Evolutionary conservation across 2,797 vertebrate species (phyloP), one percentile per base, ranked within the genome.

Genomic region (Coregonus ussuriensis): DNA sequence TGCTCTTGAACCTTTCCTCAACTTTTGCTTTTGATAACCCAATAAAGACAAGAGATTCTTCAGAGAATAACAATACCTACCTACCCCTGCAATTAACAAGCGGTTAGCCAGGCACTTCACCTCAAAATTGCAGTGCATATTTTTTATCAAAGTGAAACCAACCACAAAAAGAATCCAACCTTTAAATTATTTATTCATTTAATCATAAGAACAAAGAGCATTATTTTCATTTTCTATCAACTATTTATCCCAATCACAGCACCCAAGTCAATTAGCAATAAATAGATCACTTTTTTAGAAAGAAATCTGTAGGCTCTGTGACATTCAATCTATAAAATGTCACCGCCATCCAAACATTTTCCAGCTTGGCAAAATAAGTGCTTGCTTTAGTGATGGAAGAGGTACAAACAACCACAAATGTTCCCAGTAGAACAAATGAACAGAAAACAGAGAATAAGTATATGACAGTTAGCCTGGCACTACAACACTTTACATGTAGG

Each of bases 201-300:
- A 35, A 68, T 77, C 82, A 85, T 74, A 83, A 85, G 25, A 25
- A 25, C 74, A 78, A 83, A 83, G 85, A 80, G 80, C 85, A 89
- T 91, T 91, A 85, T 62, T 81, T 77, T 71, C 77, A 74, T 81
- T 82, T 79, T 81, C 88, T 88, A 83, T 25, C 78, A 85, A 88
- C 31, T 25, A 72, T 86, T 74, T 81, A 85, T 82, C 82, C 78
- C 21, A 79, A 69, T 78, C 83, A 89, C 90, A 74, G 80, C 84
- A 74, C 82, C 88, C 76, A 82, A 88, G 74, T 83, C 80, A 83
- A 84, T 75, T 83, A 83, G 75, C 33, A 73, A 82, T 71, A 72
- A 71, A 84, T 65, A 29, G 84, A 82, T 33, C 3, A 33, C 33
- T 4, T 33, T 33, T 33, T 33, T 33, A 33, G 33, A 33, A 33